Evolutionary conservation across 2,797 vertebrate species (phyloP).

Genomic region (Prunella strophiata): DNA sequence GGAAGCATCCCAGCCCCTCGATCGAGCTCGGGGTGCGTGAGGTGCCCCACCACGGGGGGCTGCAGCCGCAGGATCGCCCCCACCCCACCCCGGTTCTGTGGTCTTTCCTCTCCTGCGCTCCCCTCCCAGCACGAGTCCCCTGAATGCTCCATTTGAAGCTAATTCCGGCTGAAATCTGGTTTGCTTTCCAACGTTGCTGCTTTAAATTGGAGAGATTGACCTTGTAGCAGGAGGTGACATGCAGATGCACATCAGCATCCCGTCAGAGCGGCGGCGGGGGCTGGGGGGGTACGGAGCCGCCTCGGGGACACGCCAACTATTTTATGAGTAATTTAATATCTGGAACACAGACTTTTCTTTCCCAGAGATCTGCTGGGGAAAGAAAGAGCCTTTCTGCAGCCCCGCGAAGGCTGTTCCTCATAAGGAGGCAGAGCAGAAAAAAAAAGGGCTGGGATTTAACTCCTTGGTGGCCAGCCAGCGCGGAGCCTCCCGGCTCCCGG

Average conservation of each 20-base stretch:
- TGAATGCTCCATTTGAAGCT: conserved; percentile 73
- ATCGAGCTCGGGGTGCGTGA: neutral
- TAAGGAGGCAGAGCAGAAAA: conserved; percentile 26
- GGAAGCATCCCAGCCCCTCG: neutral
- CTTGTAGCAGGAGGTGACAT: conserved; percentile 82
- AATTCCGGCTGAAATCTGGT: conserved; percentile 77
- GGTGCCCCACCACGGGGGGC: neutral
- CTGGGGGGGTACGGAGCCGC: conserved; percentile 69
- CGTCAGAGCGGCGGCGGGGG: conserved; percentile 75
- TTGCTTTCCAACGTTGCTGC: conserved; percentile 76
- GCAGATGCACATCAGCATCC: conserved; percentile 75
- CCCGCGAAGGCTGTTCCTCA: conserved; percentile 64
- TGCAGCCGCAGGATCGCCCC: neutral
- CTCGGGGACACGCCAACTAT: conserved; percentile 87
- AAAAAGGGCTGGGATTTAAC: conserved; percentile 53
- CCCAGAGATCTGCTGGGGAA: conserved; percentile 67
- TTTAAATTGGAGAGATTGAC: conserved; percentile 86
- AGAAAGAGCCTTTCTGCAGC: conserved; percentile 56
- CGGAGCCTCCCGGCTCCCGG: neutral
- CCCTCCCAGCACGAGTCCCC: neutral
- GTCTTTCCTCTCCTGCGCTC: neutral
- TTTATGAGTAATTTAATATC: conserved; percentile 99
- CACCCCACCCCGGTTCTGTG: neutral
- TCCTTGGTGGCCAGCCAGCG: neutral
- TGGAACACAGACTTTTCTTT: conserved; percentile 85